Evolutionary conservation across 2,797 vertebrate genomes (phyloP), one percentile per base, ranked within the genome.

Genomic region (Sebastolobus altivelis): DNA sequence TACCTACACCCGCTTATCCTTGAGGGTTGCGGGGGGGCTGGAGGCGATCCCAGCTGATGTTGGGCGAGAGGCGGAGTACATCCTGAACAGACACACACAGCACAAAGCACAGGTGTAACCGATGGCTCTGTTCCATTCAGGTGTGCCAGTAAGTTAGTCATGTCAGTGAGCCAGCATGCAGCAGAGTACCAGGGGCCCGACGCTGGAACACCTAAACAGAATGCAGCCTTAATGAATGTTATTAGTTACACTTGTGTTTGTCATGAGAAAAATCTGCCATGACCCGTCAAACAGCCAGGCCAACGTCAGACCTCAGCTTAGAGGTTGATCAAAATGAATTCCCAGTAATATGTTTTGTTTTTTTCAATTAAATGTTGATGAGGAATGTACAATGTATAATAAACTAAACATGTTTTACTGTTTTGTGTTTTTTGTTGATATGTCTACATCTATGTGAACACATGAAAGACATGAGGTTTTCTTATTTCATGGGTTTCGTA

Each of bases 361-460:
- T 52, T 75, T 81, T 74, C 25, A 54, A 22, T 72, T 79, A 25
- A 79, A 55, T 82, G 59, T 79, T 72, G 49, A 81, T 82, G 74
- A 68, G 8, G 25, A 77, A 86, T 63, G 46, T 81, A 58, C 43
- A 46, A 77, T 82, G 88, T 84, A 79, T 82, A 92, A 91, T 92
- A 87, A 90, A 90, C 33, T 27, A 18, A 84, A 69, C 63, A 72
- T 82, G 84, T 90, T 89, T 89, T 82, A 67, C 13, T 78, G 68
- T 63, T 82, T 77, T 65, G 35, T 25, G 35, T 31, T 43, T 52
- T 29, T 37, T 67, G 25, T 25, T 27, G 11, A 12, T 55, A 10
- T 72, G 40, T 87, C 8, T 54, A 2, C 35, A 12, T 52, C 25
- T 22, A 25, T 58, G 18, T 40, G 1, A 52, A n/a, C 40, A 54